Conservation (phyloP, 2,888 invertebrate genomes). For the Drosophila sordidula region DNA sequence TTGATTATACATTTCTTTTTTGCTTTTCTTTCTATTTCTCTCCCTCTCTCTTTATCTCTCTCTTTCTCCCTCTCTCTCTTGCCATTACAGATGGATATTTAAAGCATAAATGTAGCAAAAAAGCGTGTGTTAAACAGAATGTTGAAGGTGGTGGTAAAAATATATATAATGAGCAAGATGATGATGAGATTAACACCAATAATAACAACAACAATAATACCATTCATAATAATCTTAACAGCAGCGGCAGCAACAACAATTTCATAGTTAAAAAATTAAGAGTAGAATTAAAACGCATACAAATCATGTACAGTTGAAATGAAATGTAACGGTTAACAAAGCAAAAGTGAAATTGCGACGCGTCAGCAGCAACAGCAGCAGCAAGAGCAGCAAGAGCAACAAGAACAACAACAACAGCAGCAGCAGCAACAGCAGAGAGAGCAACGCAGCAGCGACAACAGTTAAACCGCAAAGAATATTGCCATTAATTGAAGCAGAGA, state of each 20-base stretch:
- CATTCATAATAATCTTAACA: conserved; percentile 26
- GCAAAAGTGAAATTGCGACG: background rate
- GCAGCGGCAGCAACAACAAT: conserved; percentile 57
- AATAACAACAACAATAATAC: conserved; percentile 30
- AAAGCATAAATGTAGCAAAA: conserved; percentile 76
- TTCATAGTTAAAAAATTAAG: conserved; percentile 81
- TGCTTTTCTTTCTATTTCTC: conserved; percentile 66
- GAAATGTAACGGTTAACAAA: conserved; percentile 27
- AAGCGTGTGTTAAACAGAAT: conserved; percentile 65
- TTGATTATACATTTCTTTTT: conserved; percentile 66
- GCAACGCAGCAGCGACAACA: conserved; percentile 15
- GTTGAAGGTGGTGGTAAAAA: conserved; percentile 40
- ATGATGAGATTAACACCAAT: conserved; percentile 38
- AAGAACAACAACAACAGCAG: conserved; percentile 7
- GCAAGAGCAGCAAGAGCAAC: conserved; percentile 17
- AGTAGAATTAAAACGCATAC: conserved; percentile 83
- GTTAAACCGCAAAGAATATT: conserved; percentile 25
- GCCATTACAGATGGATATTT: conserved; percentile 82
- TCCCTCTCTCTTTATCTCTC: conserved; percentile 37
- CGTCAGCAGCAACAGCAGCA: background rate
- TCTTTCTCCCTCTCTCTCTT: conserved; percentile 42
- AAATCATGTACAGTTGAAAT: conserved; percentile 83
- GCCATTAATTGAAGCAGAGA: conserved; percentile 30
- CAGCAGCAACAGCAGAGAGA: conserved; percentile 4
- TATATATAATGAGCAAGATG: conserved; percentile 36